Conservation (phyloP, 2,113 vertebrate species). For the Chitala chitala region DNA sequence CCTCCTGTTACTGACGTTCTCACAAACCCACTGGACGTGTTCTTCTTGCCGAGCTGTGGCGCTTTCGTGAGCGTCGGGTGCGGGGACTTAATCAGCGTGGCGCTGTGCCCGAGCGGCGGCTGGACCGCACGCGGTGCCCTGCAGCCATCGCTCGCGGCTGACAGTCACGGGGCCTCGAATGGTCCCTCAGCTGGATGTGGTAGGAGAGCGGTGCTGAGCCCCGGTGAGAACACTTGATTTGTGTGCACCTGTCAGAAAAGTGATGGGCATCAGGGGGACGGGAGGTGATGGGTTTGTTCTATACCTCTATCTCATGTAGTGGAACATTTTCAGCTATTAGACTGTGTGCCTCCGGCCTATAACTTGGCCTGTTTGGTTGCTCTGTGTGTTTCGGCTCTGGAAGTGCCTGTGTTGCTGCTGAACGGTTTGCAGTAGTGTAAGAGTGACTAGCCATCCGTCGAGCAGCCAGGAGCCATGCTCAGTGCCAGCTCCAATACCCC, state of each 20-base stretch:
- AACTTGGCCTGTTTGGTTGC: neutral
- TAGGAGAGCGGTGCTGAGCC: neutral
- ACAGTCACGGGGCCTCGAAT: neutral
- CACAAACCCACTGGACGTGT: too few species aligned
- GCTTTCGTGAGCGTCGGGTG: neutral
- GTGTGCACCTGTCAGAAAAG: neutral
- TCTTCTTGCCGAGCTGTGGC: too few species aligned
- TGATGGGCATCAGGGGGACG: neutral
- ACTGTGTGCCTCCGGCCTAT: neutral
- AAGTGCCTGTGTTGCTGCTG: neutral
- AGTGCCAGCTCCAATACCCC: neutral
- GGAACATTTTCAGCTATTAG: slow-evolving; percentile 2
- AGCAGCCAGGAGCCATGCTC: neutral
- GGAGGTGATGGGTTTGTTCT: neutral
- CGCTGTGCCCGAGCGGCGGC: neutral
- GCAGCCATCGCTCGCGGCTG: neutral
- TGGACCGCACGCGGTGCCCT: neutral
- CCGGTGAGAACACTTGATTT: neutral
- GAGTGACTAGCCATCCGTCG: neutral
- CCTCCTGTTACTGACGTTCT: too few species aligned
- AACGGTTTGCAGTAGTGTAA: slow-evolving; percentile 1
- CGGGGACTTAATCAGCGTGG: neutral
- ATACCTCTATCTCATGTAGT: neutral
- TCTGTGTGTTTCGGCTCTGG: neutral
- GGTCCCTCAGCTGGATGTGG: neutral